Percentiles rank a stretch among this genome's conserved stretches.
phyloP scores from a whole-genome alignment of 2,113 vertebrate species.

The Eretmochelys imbricata region DNA sequence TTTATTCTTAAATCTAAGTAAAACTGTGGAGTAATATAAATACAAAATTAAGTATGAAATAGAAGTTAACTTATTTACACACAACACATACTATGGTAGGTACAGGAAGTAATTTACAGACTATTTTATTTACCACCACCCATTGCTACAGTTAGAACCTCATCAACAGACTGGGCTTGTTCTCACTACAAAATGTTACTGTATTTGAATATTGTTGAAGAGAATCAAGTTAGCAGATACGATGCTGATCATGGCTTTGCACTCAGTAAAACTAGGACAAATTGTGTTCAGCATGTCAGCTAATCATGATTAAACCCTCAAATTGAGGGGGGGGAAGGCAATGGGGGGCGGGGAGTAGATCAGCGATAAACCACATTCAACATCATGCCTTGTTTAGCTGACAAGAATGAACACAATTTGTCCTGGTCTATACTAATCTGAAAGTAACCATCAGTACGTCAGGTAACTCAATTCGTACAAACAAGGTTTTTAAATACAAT shows the following conservation, averaged over 20 bases:
- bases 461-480: background rate
- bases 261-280: background rate
- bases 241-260: background rate
- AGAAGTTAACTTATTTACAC: background rate
- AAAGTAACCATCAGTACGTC: background rate
- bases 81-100: background rate
- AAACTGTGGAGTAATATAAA: background rate
- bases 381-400: background rate
- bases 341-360: background rate
- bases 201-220: background rate
- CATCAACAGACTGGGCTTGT: background rate
- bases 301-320: background rate
- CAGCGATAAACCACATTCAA: background rate
- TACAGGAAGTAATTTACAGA: conserved; percentile 2
- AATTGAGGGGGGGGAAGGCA: background rate
- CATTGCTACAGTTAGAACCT: background rate
- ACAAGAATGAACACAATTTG: background rate
- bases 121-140: background rate
- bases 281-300: background rate
- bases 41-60: background rate
- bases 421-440: background rate
- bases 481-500: background rate
- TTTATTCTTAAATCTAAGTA: background rate
- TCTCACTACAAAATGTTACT: background rate
- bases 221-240: background rate